A percentile compares a stretch with the other conserved stretches of the same genome.
Conservation (phyloP, 2,888 invertebrate genomes). For the Hoplodrina ambigua region DNA sequence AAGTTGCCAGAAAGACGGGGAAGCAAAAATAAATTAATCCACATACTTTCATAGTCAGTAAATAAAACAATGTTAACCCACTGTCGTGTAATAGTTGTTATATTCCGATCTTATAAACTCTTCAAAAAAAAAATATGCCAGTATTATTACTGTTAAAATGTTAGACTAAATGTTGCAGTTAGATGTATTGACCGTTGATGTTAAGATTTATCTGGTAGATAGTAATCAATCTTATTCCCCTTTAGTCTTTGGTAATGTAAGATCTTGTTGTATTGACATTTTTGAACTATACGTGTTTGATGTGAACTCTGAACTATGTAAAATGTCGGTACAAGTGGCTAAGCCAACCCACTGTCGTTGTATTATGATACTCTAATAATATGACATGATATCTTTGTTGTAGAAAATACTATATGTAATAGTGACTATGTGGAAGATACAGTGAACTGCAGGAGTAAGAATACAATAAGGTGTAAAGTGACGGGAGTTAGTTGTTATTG, state of each 20-base stretch:
- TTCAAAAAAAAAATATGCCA: constrained; percentile 73
- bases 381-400: constrained; percentile 32
- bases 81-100: constrained; percentile 72
- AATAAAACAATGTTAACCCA: constrained; percentile 75
- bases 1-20: constrained; percentile 86
- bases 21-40: constrained; percentile 79
- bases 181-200: constrained; percentile 76
- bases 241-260: constrained; percentile 80
- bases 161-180: constrained; percentile 73
- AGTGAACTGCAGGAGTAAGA: constrained; percentile 35
- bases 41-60: constrained; percentile 67
- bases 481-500: constrained; percentile 1
- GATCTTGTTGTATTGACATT: constrained; percentile 72
- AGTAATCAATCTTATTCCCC: constrained; percentile 78
- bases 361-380: constrained; percentile 27
- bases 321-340: constrained; percentile 52
- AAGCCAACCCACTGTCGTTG: constrained; percentile 55
- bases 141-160: constrained; percentile 83
- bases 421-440: constrained; percentile 25
- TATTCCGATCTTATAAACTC: constrained; percentile 75
- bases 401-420: constrained; percentile 48
- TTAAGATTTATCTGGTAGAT: constrained; percentile 72
- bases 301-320: constrained; percentile 47
- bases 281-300: constrained; percentile 59
- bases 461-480: neutral